These are phyloP conservation scores for Meandrina meandrites DNA, from an alignment of 92 coral and sea anemone species.

Conservation along the genomic window DNA sequence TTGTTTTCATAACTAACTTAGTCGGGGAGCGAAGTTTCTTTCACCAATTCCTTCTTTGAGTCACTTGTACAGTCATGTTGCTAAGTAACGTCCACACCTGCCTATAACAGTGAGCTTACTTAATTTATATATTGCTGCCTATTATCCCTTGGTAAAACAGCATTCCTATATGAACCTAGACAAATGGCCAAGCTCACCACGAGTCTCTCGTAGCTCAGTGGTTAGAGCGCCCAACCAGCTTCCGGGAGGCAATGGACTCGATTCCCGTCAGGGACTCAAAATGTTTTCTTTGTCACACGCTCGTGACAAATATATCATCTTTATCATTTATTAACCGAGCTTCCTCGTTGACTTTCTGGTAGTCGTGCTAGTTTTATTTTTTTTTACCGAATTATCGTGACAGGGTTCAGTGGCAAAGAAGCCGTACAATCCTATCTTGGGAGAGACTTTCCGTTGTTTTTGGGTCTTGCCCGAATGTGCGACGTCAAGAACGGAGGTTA, in stretches of 20 bases:
- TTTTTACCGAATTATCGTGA: not conserved
- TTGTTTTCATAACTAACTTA: not conserved
- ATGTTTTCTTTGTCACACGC: no score
- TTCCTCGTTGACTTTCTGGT: not conserved
- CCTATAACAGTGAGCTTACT: not conserved
- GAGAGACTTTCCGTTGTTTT: conserved; percentile 91
- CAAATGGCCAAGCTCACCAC: no score
- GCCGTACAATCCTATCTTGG: conserved; percentile 96
- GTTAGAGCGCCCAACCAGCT: no score
- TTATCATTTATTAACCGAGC: no score
- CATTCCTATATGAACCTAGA: no score
- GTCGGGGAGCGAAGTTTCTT: not conserved
- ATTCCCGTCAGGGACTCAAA: no score
- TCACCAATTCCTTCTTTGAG: no score
- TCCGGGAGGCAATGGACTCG: no score
- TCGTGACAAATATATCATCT: no score
- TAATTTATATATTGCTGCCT: no score
- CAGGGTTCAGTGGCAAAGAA: conserved; percentile 98
- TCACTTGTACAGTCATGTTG: not conserved
- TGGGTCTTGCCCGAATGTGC: conserved; percentile 89
- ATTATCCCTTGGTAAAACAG: not conserved
- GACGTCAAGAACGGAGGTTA: conserved; percentile 82
- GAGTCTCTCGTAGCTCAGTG: no score
- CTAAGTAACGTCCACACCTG: not conserved
- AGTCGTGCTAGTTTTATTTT: not conserved